phyloP scores from a whole-genome alignment of 2,113 vertebrate genomes.

The Alces alces region DNA sequence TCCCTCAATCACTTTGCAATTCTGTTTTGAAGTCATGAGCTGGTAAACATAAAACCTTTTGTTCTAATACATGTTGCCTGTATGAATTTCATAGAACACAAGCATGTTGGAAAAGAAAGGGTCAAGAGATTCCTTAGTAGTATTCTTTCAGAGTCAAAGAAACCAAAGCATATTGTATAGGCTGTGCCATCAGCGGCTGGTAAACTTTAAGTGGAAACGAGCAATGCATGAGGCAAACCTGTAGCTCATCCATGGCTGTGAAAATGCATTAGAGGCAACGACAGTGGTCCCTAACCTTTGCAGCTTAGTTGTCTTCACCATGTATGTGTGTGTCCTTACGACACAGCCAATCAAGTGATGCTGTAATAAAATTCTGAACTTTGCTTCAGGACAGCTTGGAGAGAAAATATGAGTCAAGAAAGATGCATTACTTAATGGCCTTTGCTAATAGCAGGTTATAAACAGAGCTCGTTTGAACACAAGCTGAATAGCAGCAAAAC shows the following conservation, averaged over 20 bases:
- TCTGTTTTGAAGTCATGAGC: not conserved
- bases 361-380: not conserved
- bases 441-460: not conserved
- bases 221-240: not conserved
- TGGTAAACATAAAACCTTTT: not conserved
- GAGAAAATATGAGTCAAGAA: not conserved
- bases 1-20: not conserved
- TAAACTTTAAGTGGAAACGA: constrained; percentile 30
- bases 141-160: not conserved
- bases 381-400: not conserved
- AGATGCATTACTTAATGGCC: not conserved
- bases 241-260: constrained; percentile 30
- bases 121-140: not conserved
- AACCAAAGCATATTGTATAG: not conserved
- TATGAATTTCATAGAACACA: not conserved
- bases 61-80: not conserved
- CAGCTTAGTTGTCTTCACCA: not conserved
- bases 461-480: not conserved
- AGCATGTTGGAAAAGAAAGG: not conserved
- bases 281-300: not conserved
- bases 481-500: not conserved
- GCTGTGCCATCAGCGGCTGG: not conserved
- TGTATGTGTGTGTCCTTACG: not conserved
- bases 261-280: not conserved
- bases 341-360: not conserved